Evolutionary conservation across 2,113 vertebrate species (phyloP).

Genomic region (Calonectris borealis): DNA sequence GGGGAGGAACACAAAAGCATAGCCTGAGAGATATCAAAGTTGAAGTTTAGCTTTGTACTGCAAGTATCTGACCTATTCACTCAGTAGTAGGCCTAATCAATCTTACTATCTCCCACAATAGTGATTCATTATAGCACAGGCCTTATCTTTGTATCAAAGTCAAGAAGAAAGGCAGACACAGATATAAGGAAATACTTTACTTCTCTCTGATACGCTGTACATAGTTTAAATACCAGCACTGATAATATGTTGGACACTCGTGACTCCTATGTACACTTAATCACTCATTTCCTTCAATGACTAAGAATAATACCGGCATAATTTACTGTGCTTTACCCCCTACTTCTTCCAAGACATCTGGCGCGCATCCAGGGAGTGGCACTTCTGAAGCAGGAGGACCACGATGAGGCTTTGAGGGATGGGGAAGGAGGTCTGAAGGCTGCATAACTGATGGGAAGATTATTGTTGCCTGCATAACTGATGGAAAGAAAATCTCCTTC

Average conservation of each 20-base stretch:
- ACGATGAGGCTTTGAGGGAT: neutral
- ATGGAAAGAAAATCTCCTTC: neutral
- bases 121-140: neutral
- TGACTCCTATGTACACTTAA: slow-evolving; percentile 60
- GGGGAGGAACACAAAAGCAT: neutral
- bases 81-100: slow-evolving; percentile 54
- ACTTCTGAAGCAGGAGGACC: neutral
- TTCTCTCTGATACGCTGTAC: neutral
- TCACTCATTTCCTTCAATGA: slow-evolving; percentile 55
- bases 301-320: neutral
- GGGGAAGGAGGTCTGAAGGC: neutral
- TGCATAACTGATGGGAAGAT: neutral
- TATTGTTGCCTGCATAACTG: neutral
- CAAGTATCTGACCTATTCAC: neutral
- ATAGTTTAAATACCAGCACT: slow-evolving; percentile 56
- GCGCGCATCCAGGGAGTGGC: neutral
- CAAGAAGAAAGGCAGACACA: slow-evolving; percentile 62
- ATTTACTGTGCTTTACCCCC: neutral
- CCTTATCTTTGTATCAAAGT: slow-evolving; percentile 62
- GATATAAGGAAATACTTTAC: slow-evolving; percentile 34
- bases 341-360: neutral
- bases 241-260: slow-evolving; percentile 22
- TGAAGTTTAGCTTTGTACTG: slow-evolving; percentile 46
- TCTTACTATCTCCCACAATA: neutral
- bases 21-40: slow-evolving; percentile 15